Evolutionary conservation across 2,797 vertebrate genomes (phyloP).

Genomic region (Crax fasciolata): DNA sequence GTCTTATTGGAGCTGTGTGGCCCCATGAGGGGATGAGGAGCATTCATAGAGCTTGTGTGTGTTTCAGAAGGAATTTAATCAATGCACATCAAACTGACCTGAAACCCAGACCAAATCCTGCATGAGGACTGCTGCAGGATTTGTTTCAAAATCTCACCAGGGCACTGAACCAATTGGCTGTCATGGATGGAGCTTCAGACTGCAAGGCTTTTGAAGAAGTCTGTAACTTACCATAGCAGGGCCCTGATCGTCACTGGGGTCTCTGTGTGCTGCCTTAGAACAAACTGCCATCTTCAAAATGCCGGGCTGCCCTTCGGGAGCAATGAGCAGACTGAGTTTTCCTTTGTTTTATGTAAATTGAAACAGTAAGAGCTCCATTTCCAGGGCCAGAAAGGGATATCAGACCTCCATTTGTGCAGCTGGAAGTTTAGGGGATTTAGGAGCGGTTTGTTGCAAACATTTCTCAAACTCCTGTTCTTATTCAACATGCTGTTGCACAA

Average conservation of each 20-base stretch:
- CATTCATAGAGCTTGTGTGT: neutral
- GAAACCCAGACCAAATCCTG: neutral
- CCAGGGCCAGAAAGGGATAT: neutral
- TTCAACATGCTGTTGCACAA: neutral
- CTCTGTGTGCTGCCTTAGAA: neutral
- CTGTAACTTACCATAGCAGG: neutral
- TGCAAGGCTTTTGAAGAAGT: neutral
- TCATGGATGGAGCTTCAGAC: neutral
- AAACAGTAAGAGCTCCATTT: neutral
- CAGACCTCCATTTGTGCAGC: rapidly evolving
- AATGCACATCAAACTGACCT: neutral
- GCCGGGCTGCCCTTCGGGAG: neutral
- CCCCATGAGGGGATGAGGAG: neutral
- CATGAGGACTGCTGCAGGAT: neutral
- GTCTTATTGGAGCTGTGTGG: rapidly evolving
- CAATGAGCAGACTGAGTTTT: neutral
- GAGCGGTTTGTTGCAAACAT: neutral
- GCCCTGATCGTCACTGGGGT: neutral
- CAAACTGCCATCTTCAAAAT: neutral
- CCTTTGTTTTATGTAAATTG: neutral
- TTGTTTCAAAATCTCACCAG: neutral
- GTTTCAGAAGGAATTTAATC: neutral
- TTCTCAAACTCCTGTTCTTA: neutral
- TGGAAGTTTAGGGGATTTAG: neutral
- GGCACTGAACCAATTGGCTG: neutral